Conservation (phyloP, 2,888 invertebrate genomes). For the Drosophila tripunctata region DNA sequence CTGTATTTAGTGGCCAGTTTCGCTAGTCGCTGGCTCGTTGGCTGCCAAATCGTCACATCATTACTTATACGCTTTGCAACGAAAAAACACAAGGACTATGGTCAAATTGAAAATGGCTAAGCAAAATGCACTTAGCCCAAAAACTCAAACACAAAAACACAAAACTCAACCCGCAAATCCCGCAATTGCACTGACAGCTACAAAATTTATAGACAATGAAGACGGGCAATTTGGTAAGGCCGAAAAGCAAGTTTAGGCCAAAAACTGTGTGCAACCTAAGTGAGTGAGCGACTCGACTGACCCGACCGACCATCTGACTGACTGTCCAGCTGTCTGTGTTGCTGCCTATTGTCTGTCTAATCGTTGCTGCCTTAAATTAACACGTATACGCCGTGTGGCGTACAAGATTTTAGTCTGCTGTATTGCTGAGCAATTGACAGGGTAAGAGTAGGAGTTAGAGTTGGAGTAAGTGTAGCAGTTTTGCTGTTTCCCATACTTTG, state of each 20-base stretch:
- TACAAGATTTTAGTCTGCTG: conserved; percentile 58
- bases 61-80: conserved; percentile 60
- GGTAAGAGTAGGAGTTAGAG: background rate
- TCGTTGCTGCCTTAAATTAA: conserved; percentile 66
- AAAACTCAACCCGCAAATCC: background rate
- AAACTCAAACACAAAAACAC: background rate
- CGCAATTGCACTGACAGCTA: conserved; percentile 51
- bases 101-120: conserved; percentile 70
- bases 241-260: conserved; percentile 3
- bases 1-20: conserved; percentile 44
- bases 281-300: conserved; percentile 6
- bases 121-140: conserved; percentile 66
- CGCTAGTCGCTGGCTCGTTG: conserved; percentile 56
- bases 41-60: conserved; percentile 76
- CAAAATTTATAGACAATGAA: conserved; percentile 60
- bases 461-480: no score
- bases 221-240: conserved; percentile 64
- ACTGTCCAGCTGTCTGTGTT: background rate
- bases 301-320: background rate
- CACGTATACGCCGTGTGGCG: conserved; percentile 74
- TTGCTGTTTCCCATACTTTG: conserved; percentile 53
- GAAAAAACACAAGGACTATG: conserved; percentile 48
- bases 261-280: conserved; percentile 3
- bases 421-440: conserved; percentile 34
- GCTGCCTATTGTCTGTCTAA: conserved; percentile 55